Evolutionary conservation across 2,113 vertebrate species (phyloP).

Genomic region (Mola mola): DNA sequence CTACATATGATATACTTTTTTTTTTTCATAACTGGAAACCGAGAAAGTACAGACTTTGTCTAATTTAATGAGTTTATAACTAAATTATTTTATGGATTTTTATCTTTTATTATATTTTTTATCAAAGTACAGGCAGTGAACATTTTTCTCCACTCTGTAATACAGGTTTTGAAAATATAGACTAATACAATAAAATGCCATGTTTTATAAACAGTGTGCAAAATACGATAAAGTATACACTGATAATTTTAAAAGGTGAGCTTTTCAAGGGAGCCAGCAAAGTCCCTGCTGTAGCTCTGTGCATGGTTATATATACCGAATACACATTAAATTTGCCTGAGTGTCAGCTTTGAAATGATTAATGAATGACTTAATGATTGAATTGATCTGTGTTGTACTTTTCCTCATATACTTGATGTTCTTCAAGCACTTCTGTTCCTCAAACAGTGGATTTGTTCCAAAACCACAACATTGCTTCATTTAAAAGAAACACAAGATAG

Average conservation of each 20-base stretch:
- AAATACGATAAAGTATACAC: neutral
- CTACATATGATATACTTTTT: conserved; percentile 14
- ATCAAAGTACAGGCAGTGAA: conserved; percentile 11
- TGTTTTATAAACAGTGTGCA: conserved; percentile 22
- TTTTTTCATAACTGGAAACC: conserved; percentile 3
- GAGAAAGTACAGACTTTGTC: conserved; percentile 22
- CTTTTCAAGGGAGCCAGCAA: conserved; percentile 7
- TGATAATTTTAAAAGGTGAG: conserved; percentile 30
- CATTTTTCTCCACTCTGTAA: conserved; percentile 31
- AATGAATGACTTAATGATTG: conserved; percentile 67
- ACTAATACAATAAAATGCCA: conserved; percentile 22
- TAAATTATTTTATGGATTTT: conserved; percentile 48
- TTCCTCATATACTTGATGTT: conserved; percentile 12
- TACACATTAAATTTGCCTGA: conserved; percentile 24
- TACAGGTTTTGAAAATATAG: conserved; percentile 17
- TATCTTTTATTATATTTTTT: conserved; percentile 35
- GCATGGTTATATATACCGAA: conserved; percentile 45
- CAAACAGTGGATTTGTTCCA: neutral
- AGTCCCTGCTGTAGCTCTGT: conserved; percentile 27
- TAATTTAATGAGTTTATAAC: conserved; percentile 38
- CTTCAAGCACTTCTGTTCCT: conserved; percentile 1
- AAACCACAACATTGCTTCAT: neutral
- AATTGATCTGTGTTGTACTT: conserved; percentile 40
- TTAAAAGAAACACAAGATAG: neutral
- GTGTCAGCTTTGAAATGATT: conserved; percentile 37